Evolutionary conservation across 2,888 invertebrate species (phyloP), one percentile per base, ranked within the genome.

Genomic region (Crematogaster levior): DNA sequence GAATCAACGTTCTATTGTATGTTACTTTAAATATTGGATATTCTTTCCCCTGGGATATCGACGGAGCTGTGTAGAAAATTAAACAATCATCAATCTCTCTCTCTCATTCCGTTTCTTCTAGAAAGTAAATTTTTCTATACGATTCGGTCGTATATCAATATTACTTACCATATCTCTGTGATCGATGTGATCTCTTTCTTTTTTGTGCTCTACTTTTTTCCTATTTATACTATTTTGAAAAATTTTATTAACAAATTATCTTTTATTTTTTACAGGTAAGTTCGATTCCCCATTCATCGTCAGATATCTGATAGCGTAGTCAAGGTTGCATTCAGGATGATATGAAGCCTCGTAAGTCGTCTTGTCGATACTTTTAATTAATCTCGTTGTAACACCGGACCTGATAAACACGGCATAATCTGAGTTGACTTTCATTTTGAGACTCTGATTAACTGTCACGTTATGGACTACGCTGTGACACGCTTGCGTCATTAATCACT

Each of bases 201-300:
- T n/a, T 10, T 15, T 21, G 18, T 60, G 12, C n/a, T 9, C 1
- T n/a, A 12, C n/a, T 24, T 3, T 37, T 18, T 10, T 24, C 6
- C 2, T 24, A 24, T 48, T 12, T n/a, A 27, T 24, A 6, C 24
- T 10, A n/a, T 51, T 27, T n/a, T 1, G 0, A n/a, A 27, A 27
- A 24, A 24, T 43, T 40, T 56, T 56, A 70, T 70, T 79, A 79
- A 79, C 18, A 1, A 24, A 34, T 30, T 12, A 43, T 43, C 21
- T 79, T 43, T 79, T 43, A 66, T 86, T 90, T 81, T 58, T 89
- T 89, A 75, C 89, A 90, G 89, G 90, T 89, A 84, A 89, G 90
- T 82, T 65, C 9, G 18, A 24, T 63, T 66, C 43, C 27, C 30
- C 58, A 58, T 37, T 37, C 66, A 1, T 24, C 46, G 37, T 40